Conservation (phyloP, 2,888 invertebrate species). For the Frankliniella fusca region DNA sequence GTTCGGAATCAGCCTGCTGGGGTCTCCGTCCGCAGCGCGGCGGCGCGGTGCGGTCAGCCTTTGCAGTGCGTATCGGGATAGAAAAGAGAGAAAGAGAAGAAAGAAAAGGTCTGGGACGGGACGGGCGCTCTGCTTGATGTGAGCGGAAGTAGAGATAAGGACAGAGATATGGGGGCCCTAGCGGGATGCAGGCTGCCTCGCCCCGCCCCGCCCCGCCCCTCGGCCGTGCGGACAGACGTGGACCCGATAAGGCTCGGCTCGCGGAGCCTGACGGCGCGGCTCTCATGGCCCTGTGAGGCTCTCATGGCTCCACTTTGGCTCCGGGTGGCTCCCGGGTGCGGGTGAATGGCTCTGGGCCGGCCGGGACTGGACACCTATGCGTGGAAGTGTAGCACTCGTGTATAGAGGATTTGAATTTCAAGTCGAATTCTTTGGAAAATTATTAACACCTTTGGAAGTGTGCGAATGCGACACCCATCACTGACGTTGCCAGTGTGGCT, state of each 20-base stretch:
- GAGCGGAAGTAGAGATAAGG: constrained; percentile 4
- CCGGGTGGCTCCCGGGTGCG: background rate
- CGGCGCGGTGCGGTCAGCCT: no score
- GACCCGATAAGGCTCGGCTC: background rate
- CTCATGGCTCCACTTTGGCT: background rate
- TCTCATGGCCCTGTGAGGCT: background rate
- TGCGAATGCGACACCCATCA: no score
- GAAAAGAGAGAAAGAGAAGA: background rate
- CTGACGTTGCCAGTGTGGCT: no score
- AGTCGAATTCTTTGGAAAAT: no score
- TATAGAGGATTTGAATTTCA: no score
- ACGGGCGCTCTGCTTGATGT: background rate
- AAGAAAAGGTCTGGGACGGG: background rate
- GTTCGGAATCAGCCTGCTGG: background rate
- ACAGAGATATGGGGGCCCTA: background rate
- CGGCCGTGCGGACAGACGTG: constrained; percentile 4
- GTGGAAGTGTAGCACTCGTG: no score
- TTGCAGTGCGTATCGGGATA: background rate
- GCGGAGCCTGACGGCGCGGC: background rate
- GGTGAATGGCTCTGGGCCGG: background rate
- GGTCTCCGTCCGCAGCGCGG: no score
- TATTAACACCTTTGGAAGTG: no score
- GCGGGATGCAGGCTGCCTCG: background rate
- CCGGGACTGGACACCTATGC: no score
- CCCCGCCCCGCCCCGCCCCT: background rate